Evolutionary conservation across 2,888 invertebrate species (phyloP).

Genomic region (Mantis religiosa): DNA sequence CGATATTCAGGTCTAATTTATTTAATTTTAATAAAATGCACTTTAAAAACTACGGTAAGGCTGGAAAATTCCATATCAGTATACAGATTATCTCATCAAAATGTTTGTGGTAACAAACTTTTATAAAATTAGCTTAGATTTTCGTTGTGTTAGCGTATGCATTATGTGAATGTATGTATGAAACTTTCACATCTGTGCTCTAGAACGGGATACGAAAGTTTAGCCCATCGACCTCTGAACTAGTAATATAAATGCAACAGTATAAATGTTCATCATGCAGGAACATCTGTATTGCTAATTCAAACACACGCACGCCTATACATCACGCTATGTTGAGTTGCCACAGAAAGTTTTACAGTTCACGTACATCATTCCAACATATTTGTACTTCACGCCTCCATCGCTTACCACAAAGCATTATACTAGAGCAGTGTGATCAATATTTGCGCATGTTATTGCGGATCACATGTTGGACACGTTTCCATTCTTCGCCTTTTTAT

Average conservation of each 20-base stretch:
- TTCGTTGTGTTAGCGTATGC: no score
- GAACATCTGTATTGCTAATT: neutral
- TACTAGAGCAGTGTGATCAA: neutral
- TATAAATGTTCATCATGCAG: neutral
- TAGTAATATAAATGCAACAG: neutral
- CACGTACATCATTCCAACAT: neutral
- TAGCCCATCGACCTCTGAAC: no score
- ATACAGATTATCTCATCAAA: no score
- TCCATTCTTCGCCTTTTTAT: neutral
- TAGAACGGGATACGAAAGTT: no score
- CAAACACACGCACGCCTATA: neutral
- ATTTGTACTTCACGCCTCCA: neutral
- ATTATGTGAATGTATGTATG: no score
- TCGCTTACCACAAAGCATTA: neutral
- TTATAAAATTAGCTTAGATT: no score
- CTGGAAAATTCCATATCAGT: no score
- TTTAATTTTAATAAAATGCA: no score
- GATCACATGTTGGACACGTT: neutral
- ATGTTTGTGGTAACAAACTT: no score
- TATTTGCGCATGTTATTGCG: neutral
- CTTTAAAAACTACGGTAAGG: no score
- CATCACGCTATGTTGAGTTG: neutral
- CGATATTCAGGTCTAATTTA: no score
- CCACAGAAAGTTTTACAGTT: neutral
- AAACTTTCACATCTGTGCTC: no score